Evolutionary conservation across 2,888 invertebrate species (phyloP).

Genomic region (Aethes cnicana): DNA sequence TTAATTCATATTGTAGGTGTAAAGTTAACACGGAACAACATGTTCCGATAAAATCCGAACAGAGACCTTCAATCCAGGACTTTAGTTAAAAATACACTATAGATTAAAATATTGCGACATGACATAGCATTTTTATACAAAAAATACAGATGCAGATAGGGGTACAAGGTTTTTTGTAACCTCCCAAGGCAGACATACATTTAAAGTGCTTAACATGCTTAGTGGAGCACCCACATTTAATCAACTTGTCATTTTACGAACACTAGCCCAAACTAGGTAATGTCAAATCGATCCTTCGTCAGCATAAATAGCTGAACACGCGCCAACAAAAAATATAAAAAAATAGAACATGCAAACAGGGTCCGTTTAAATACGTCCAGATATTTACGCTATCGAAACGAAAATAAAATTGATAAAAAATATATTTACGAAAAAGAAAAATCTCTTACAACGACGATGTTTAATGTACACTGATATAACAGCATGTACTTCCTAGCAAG

Average conservation of each 20-base stretch:
- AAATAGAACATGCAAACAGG: neutral
- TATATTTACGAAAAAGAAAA: slow-evolving; percentile 29
- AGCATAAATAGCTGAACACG: slow-evolving; percentile 32
- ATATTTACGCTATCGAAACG: slow-evolving; percentile 15
- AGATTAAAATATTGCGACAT: slow-evolving; percentile 4
- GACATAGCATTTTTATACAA: too few relatives aligned
- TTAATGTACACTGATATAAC: slow-evolving; percentile 6
- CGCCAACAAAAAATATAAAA: neutral
- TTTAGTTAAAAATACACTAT: too few relatives aligned
- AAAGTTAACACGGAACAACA: too few relatives aligned
- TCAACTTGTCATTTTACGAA: slow-evolving; percentile 78
- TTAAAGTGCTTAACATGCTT: neutral
- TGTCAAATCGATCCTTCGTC: slow-evolving; percentile 67
- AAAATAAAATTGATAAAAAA: slow-evolving; percentile 29
- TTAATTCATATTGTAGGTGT: too few relatives aligned
- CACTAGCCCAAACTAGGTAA: slow-evolving; percentile 77
- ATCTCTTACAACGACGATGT: slow-evolving; percentile 29
- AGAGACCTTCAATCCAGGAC: too few relatives aligned
- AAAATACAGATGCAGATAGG: too few relatives aligned
- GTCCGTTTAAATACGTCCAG: slow-evolving; percentile 3
- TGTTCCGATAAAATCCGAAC: too few relatives aligned
- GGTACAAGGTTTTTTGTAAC: too few relatives aligned
- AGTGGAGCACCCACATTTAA: slow-evolving; percentile 32
- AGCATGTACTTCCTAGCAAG: slow-evolving; percentile 22
- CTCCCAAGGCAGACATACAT: slow-evolving; percentile 1